phyloP scores from a whole-genome alignment of 2,888 invertebrate genomes.

The Meganola albula region DNA sequence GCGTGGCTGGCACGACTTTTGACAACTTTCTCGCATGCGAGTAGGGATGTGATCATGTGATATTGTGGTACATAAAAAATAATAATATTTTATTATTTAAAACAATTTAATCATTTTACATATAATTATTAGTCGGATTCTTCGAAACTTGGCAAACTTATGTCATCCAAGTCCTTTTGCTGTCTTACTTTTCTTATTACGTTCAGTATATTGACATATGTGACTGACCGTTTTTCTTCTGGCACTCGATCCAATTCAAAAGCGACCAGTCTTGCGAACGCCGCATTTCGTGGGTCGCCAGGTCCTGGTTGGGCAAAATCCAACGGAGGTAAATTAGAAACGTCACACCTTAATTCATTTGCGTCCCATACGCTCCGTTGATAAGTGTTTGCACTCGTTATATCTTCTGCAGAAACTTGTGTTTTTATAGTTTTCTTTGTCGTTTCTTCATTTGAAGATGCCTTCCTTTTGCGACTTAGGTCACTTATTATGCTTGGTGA shows the following conservation, averaged over 20 bases:
- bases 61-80: slow-evolving; percentile 5
- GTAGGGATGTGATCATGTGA: slow-evolving; percentile 5
- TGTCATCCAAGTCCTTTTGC: slow-evolving; percentile 5
- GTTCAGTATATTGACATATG: slow-evolving; percentile 9
- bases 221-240: slow-evolving; percentile 9
- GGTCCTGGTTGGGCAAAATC: slow-evolving; percentile 4
- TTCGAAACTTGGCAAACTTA: slow-evolving; percentile 5
- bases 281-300: slow-evolving; percentile 11
- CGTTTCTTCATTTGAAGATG: slow-evolving; percentile 1
- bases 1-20: slow-evolving; percentile 4
- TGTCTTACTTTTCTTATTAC: slow-evolving; percentile 9
- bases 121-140: slow-evolving; percentile 4
- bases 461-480: slow-evolving; percentile 1
- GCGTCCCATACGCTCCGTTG: slow-evolving; percentile 1
- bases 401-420: slow-evolving; percentile 1
- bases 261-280: slow-evolving; percentile 11
- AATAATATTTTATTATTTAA: slow-evolving; percentile 4
- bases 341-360: slow-evolving; percentile 1
- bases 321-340: slow-evolving; percentile 1
- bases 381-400: slow-evolving; percentile 2
- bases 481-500: slow-evolving; percentile 1
- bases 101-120: slow-evolving; percentile 5
- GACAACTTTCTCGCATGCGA: slow-evolving; percentile 6
- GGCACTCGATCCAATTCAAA: slow-evolving; percentile 11
- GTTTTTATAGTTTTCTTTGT: background rate